These are phyloP conservation scores for Nemurella pictetii DNA, from an alignment of 2,888 invertebrate genomes.

Conservation along the genomic window DNA sequence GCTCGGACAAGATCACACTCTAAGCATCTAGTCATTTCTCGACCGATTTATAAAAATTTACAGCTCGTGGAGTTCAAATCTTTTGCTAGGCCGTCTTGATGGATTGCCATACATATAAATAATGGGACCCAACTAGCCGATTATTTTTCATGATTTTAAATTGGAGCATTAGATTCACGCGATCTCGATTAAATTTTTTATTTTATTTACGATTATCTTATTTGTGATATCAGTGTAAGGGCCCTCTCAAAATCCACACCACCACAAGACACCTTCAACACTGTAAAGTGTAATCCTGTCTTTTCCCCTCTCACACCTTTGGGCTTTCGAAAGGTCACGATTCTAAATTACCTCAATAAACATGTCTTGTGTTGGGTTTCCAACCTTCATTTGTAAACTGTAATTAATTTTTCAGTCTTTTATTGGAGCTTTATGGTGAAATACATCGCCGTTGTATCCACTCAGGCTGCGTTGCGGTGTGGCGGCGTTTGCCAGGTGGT, in stretches of 20 bases:
- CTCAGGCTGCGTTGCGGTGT: no score
- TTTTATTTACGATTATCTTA: neutral
- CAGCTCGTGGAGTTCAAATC: neutral
- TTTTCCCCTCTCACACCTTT: neutral
- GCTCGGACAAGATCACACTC: neutral
- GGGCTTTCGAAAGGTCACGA: slow-evolving; percentile 19
- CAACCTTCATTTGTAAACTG: slow-evolving; percentile 38
- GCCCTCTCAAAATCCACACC: neutral
- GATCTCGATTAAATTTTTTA: neutral
- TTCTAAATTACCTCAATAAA: slow-evolving; percentile 39
- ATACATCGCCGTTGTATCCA: slow-evolving; percentile 22
- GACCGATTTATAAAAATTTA: neutral
- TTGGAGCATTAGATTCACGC: neutral
- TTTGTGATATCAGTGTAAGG: neutral
- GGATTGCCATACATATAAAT: neutral
- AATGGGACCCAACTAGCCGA: neutral
- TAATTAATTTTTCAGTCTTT: slow-evolving; percentile 39
- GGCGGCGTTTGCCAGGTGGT: slow-evolving; percentile 32
- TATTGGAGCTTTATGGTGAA: slow-evolving; percentile 35
- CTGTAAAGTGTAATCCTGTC: slow-evolving; percentile 13
- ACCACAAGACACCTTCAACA: no score
- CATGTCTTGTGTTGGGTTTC: slow-evolving; percentile 32
- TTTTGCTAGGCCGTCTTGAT: neutral
- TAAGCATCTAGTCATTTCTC: neutral
- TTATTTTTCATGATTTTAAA: neutral